A percentile compares a stretch with the other conserved stretches of the same genome.
Conservation (phyloP, 2,113 vertebrate genomes). For the Dolichallabes microphthalmus region DNA sequence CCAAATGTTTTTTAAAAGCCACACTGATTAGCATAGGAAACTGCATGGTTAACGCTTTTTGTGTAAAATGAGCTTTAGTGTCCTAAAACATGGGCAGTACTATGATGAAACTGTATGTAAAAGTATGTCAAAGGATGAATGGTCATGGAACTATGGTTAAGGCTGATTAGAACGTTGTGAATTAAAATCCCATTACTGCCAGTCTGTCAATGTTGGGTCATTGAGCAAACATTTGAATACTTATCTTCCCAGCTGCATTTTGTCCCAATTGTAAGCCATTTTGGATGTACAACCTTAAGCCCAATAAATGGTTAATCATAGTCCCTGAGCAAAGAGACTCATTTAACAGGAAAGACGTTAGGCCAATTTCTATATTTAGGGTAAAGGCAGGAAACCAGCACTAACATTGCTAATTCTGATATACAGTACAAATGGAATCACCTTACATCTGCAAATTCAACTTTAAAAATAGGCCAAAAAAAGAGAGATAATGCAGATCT, state of each 20-base stretch:
- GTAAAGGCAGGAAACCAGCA: background rate
- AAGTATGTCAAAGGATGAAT: background rate
- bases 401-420: background rate
- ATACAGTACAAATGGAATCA: background rate
- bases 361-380: background rate
- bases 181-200: background rate
- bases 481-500: too few relatives aligned
- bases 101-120: background rate
- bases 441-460: background rate
- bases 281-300: background rate
- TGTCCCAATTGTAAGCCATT: background rate
- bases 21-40: constrained; percentile 3
- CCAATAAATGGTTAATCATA: background rate
- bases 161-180: too few relatives aligned
- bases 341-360: background rate
- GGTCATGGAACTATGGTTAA: background rate
- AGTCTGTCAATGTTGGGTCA: background rate
- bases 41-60: background rate
- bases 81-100: background rate
- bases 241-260: background rate
- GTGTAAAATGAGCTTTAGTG: background rate
- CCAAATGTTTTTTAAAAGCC: background rate
- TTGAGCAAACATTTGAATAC: background rate
- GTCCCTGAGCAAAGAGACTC: background rate
- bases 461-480: background rate